phyloP scores from a whole-genome alignment of 2,888 invertebrate species.

The Omphaloscelis lunosa region DNA sequence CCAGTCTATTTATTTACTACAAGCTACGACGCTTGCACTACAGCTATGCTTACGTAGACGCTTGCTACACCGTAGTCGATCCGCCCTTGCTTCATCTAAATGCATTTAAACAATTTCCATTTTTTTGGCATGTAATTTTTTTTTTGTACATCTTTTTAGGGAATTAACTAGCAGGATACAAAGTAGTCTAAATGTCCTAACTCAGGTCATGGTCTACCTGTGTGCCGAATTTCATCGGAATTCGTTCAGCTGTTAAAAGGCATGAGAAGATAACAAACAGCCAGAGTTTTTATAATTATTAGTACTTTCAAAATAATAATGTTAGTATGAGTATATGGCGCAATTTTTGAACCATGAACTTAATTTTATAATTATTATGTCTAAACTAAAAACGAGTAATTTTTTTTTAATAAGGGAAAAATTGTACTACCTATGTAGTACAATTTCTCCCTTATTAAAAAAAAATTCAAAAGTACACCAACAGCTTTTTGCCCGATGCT shows the following conservation, averaged over 20 bases:
- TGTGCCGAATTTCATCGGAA: not conserved
- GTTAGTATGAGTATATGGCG: no score
- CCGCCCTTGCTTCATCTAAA: not conserved
- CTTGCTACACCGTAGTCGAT: slow-evolving; percentile 28
- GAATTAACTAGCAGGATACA: not conserved
- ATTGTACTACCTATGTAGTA: no score
- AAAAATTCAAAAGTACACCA: not conserved
- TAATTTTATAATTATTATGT: not conserved
- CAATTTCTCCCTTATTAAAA: not conserved
- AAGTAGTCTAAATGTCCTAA: not conserved
- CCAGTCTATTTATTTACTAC: not conserved
- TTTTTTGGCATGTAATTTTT: no score
- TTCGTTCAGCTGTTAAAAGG: not conserved
- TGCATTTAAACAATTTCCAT: not conserved
- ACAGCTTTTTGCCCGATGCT: not conserved
- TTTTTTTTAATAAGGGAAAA: no score
- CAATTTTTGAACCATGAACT: not conserved
- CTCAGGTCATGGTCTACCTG: not conserved
- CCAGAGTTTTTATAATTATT: not conserved
- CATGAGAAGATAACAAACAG: not conserved
- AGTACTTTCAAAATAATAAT: not conserved
- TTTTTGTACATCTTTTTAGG: not conserved
- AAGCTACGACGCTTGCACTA: not conserved
- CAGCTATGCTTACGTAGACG: slow-evolving; percentile 17
- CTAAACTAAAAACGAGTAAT: not conserved